These are phyloP conservation scores for Periplaneta americana DNA, from an alignment of 1,140 invertebrate genomes.

Conservation along the genomic window DNA sequence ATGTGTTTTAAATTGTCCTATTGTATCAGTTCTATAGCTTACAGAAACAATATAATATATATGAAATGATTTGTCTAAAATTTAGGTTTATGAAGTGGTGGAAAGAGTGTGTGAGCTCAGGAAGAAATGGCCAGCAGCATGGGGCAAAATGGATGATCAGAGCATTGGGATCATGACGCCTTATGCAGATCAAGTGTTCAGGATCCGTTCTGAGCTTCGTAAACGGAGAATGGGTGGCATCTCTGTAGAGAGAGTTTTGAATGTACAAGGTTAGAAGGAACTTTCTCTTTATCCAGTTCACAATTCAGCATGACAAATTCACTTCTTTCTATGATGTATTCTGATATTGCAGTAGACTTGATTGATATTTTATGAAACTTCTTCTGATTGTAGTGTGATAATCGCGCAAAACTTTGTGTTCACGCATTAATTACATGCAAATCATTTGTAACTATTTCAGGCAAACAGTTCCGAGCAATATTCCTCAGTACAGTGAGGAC, in stretches of 20 bases:
- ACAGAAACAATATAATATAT: no score
- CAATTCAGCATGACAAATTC: no score
- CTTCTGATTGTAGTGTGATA: no score
- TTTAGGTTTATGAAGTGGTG: slow-evolving; percentile 63
- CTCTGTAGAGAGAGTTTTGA: slow-evolving; percentile 79
- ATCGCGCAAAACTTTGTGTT: no score
- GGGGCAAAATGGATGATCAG: slow-evolving; percentile 68
- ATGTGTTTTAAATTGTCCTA: no score
- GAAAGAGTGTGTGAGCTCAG: slow-evolving; percentile 63
- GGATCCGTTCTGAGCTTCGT: slow-evolving; percentile 72
- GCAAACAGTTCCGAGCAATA: slow-evolving; percentile 81
- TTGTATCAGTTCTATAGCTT: no score
- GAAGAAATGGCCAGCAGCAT: slow-evolving; percentile 63
- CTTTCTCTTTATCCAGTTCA: no score
- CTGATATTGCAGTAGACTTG: no score
- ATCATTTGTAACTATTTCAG: slow-evolving; percentile 32
- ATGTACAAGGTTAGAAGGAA: slow-evolving; percentile 74
- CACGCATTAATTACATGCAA: no score
- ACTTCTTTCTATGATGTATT: no score
- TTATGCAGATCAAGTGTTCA: slow-evolving; percentile 78
- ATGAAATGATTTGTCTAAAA: neutral
- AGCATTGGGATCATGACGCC: slow-evolving; percentile 81
- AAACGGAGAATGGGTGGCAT: slow-evolving; percentile 68
- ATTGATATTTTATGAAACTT: no score
- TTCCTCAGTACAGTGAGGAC: slow-evolving; percentile 82